phyloP scores from a whole-genome alignment of 2,113 vertebrate genomes.

The Micronisus gabar region DNA sequence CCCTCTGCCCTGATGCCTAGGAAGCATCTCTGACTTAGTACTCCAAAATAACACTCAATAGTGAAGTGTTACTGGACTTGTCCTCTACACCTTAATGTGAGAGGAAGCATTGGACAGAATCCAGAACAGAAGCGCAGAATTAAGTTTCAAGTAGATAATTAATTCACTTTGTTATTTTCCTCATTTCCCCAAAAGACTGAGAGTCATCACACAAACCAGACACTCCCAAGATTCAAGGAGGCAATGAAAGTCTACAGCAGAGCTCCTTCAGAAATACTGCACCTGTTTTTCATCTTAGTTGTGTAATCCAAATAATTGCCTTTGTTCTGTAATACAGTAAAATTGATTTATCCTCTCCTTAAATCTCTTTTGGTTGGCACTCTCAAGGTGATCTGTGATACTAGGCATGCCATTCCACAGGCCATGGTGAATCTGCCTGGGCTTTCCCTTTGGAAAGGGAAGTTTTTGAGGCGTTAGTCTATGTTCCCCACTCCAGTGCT shows the following conservation, averaged over 20 bases:
- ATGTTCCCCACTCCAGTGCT: not conserved
- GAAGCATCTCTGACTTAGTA: not conserved
- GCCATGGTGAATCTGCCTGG: not conserved
- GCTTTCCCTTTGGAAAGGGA: not conserved
- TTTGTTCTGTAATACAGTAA: constrained; percentile 25
- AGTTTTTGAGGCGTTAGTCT: not conserved
- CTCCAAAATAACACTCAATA: not conserved
- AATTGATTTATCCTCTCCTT: not conserved
- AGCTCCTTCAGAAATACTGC: not conserved
- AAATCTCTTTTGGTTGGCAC: not conserved
- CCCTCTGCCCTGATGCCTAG: not conserved
- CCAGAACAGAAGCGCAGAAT: not conserved
- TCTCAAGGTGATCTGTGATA: not conserved
- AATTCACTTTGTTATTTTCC: not conserved
- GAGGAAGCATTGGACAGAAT: not conserved
- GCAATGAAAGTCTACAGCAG: not conserved
- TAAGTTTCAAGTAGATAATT: not conserved
- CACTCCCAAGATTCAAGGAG: not conserved
- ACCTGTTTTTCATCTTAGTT: not conserved
- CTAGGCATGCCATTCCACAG: not conserved
- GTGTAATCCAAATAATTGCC: constrained; percentile 18
- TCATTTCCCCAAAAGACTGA: not conserved
- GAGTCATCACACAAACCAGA: not conserved
- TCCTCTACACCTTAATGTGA: not conserved
- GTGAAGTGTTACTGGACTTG: not conserved